Evolutionary conservation across 2,113 vertebrate genomes (phyloP).

Genomic region (Engystomops pustulosus): DNA sequence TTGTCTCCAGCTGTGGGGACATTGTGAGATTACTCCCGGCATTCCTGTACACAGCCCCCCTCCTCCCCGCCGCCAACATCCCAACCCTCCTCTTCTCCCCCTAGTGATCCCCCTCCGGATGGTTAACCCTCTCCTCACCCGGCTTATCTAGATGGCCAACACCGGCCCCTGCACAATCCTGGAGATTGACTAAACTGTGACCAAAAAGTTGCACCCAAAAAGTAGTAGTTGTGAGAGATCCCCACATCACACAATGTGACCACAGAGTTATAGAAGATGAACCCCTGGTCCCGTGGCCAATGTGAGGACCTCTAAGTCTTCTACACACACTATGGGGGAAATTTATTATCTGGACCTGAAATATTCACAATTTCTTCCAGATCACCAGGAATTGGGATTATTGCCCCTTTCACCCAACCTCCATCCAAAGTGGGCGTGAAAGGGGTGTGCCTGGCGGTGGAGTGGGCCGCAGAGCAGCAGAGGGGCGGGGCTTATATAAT

Average conservation of each 20-base stretch:
- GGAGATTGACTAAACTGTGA: neutral
- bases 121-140: neutral
- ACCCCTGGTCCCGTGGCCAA: neutral
- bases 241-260: too few relatives aligned
- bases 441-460: too few relatives aligned
- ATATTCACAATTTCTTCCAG: too few relatives aligned
- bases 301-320: neutral
- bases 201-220: neutral
- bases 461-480: too few relatives aligned
- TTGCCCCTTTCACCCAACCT: too few relatives aligned
- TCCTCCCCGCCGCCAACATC: neutral
- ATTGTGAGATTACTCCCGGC: constrained; percentile 25
- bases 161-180: neutral
- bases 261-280: too few relatives aligned
- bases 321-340: too few relatives aligned
- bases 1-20: constrained; percentile 40
- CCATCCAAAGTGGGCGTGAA: too few relatives aligned
- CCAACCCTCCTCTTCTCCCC: neutral
- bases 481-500: too few relatives aligned
- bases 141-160: neutral
- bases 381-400: too few relatives aligned
- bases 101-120: constrained; percentile 12
- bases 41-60: constrained; percentile 34
- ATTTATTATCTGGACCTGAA: too few relatives aligned
- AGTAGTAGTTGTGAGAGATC: neutral